Evolutionary conservation across 2,113 vertebrate species (phyloP).

Genomic region (Strix uralensis): DNA sequence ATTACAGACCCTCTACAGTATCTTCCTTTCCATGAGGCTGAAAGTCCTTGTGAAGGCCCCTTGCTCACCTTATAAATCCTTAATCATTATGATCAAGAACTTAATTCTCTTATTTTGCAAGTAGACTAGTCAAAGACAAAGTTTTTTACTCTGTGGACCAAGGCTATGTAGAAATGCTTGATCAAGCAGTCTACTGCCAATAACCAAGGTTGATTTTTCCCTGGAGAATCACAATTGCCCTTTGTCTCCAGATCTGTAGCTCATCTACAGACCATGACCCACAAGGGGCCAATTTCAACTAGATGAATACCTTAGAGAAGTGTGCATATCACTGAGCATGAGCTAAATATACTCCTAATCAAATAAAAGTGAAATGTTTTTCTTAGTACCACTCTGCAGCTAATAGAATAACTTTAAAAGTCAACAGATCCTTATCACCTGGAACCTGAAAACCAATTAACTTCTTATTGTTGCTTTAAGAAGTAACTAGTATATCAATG

Average conservation of each 20-base stretch:
- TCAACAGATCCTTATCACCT: constrained; percentile 55
- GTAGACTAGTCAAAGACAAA: neutral
- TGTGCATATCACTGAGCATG: neutral
- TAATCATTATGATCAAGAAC: neutral
- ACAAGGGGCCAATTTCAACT: constrained; percentile 37
- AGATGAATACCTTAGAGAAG: constrained; percentile 1
- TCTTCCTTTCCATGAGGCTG: neutral
- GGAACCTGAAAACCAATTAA: constrained; percentile 61
- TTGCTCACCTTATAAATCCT: neutral
- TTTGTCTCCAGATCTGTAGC: constrained; percentile 9
- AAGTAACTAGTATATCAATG: constrained; percentile 32
- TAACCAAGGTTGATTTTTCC: constrained; percentile 42
- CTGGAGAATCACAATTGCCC: constrained; percentile 17
- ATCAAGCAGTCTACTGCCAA: constrained; percentile 18
- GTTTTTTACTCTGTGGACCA: neutral
- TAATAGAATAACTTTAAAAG: constrained; percentile 52
- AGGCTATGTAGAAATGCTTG: neutral
- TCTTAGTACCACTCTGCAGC: neutral
- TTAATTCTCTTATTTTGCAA: neutral
- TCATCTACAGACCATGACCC: constrained; percentile 23
- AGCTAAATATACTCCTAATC: constrained; percentile 33
- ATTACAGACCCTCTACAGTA: neutral
- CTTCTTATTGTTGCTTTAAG: constrained; percentile 54
- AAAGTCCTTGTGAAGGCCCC: neutral
- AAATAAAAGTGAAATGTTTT: constrained; percentile 25